These are phyloP conservation scores for Dryoscopus gambensis DNA, from an alignment of 2,113 vertebrate genomes.

Conservation along the genomic window DNA sequence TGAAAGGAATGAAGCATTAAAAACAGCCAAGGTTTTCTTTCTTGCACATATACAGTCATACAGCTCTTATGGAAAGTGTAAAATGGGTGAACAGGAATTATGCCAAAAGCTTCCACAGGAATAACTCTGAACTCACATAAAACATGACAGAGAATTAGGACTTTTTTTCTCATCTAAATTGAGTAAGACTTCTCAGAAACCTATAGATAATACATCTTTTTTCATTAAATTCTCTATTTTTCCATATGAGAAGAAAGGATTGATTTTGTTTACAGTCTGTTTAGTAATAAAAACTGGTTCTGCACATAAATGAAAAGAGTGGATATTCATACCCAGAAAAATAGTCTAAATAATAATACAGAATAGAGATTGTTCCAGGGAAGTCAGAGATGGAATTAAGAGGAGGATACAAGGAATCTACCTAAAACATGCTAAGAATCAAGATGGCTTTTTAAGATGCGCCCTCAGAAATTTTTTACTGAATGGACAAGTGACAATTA, in stretches of 20 bases:
- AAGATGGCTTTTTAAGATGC: neutral
- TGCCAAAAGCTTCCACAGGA: conserved; percentile 31
- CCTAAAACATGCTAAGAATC: neutral
- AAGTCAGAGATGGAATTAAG: neutral
- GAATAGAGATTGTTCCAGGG: neutral
- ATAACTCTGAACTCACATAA: neutral
- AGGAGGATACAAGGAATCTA: neutral
- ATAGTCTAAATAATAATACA: neutral
- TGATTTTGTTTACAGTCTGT: neutral
- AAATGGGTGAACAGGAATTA: conserved; percentile 27
- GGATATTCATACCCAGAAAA: neutral
- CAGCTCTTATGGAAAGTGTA: conserved; percentile 12
- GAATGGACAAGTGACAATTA: neutral
- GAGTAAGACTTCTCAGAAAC: neutral
- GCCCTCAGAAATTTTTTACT: neutral
- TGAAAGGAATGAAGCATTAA: conserved; percentile 5
- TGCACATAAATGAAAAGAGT: neutral
- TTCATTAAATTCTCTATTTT: neutral
- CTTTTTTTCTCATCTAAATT: neutral
- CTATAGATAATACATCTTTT: neutral
- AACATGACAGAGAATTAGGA: neutral
- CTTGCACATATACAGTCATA: neutral
- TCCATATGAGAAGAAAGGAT: neutral
- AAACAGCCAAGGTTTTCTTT: neutral
- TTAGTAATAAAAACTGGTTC: neutral